phyloP scores from a whole-genome alignment of 2,888 invertebrate genomes.

The Agrochola litura region DNA sequence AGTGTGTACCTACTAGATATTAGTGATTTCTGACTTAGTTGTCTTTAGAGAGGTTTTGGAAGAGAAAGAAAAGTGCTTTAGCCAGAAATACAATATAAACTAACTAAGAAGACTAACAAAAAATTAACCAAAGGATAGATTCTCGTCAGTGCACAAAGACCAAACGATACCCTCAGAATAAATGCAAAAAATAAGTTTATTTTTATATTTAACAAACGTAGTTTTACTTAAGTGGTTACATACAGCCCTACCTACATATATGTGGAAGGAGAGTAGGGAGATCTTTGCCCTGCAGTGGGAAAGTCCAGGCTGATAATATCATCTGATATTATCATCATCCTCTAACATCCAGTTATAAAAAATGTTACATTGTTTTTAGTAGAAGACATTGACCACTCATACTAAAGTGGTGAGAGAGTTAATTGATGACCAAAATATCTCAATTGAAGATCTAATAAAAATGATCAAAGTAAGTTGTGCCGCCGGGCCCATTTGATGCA shows the following conservation, averaged over 20 bases:
- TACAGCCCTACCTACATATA: too few species aligned
- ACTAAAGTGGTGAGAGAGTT: conserved; percentile 13
- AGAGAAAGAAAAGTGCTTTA: too few species aligned
- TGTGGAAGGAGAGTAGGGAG: too few species aligned
- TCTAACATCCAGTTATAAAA: too few species aligned
- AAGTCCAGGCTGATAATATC: too few species aligned
- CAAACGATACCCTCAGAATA: neutral
- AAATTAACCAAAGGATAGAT: neutral
- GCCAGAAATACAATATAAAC: neutral
- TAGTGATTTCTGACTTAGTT: too few species aligned
- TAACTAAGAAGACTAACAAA: neutral
- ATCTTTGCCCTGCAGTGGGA: too few species aligned
- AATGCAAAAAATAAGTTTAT: neutral
- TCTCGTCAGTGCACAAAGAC: neutral
- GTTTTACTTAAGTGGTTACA: too few species aligned
- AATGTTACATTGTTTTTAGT: neutral
- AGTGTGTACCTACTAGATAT: too few species aligned
- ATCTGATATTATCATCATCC: too few species aligned
- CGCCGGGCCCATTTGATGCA: conserved; percentile 23
- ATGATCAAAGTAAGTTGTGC: conserved; percentile 54
- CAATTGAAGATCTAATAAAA: conserved; percentile 59
- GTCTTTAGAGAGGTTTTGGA: neutral
- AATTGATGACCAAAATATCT: conserved; percentile 51
- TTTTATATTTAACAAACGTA: too few species aligned
- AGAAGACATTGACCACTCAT: conserved; percentile 10